Conservation (phyloP, 2,888 invertebrate species). For the Calliphora vomitoria region DNA sequence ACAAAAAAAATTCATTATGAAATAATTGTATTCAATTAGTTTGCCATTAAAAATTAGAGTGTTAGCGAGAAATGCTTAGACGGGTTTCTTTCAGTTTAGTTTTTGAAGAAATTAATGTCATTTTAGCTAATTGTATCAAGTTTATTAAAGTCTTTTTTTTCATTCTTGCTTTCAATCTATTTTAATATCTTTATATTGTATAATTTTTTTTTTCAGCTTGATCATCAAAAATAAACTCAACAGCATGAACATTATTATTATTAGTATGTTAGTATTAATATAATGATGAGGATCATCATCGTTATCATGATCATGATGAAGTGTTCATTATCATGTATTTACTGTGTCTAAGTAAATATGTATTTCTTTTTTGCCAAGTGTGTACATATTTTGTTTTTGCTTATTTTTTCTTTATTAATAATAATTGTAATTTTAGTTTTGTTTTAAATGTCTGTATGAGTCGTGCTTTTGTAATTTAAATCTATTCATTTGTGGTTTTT, state of each 20-base stretch:
- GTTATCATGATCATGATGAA: conserved; percentile 26
- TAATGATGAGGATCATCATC: conserved; percentile 13
- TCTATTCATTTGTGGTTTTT: conserved; percentile 58
- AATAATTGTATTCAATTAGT: conserved; percentile 63
- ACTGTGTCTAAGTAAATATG: conserved; percentile 19
- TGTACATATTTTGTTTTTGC: conserved; percentile 11
- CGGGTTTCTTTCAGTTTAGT: conserved; percentile 4
- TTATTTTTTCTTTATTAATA: conserved; percentile 28
- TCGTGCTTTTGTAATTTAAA: conserved; percentile 55
- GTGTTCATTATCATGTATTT: conserved; percentile 51
- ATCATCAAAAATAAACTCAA: conserved; percentile 27
- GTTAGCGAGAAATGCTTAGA: neutral
- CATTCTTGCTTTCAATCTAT: conserved; percentile 30
- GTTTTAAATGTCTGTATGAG: conserved; percentile 26
- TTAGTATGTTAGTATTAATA: conserved; percentile 21
- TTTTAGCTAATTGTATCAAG: conserved; percentile 56
- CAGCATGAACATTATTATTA: conserved; percentile 40
- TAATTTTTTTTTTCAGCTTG: conserved; percentile 11
- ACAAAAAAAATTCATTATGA: neutral
- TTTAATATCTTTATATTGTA: conserved; percentile 15
- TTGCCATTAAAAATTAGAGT: conserved; percentile 54
- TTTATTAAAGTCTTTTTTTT: conserved; percentile 34
- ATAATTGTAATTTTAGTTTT: conserved; percentile 51
- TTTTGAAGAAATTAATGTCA: conserved; percentile 55
- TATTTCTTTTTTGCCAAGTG: neutral